phyloP scores from a whole-genome alignment of 2,797 vertebrate species.

The Aldrovandia affinis region DNA sequence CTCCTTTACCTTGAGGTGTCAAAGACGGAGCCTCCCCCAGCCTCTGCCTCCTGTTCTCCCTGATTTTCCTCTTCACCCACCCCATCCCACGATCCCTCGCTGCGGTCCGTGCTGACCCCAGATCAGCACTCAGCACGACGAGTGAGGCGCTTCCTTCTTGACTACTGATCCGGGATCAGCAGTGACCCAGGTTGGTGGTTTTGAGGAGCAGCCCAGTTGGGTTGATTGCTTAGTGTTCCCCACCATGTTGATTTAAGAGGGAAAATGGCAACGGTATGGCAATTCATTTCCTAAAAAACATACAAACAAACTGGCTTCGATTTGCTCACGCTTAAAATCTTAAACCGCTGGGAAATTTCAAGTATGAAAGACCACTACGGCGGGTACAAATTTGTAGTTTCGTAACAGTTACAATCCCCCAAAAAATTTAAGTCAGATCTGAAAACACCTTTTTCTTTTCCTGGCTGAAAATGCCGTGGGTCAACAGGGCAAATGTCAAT shows the following conservation, averaged over 20 bases:
- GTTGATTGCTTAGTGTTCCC: background rate
- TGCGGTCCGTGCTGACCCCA: background rate
- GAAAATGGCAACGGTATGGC: background rate
- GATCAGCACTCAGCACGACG: background rate
- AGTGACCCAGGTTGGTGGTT: background rate
- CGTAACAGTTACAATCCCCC: background rate
- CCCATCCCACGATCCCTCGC: background rate
- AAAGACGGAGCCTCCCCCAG: background rate
- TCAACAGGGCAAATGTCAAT: background rate
- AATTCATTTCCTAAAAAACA: background rate
- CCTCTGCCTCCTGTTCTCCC: background rate
- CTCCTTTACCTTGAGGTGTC: background rate
- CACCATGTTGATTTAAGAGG: background rate
- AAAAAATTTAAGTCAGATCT: background rate
- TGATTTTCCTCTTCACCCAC: background rate
- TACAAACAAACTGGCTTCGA: background rate
- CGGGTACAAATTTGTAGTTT: background rate
- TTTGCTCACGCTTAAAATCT: background rate
- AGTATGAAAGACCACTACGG: background rate
- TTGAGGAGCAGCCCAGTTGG: background rate
- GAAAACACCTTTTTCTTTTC: background rate
- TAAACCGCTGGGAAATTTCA: too few relatives aligned
- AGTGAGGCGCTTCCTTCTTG: background rate
- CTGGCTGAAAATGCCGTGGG: conserved; percentile 7
- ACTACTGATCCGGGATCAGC: background rate